Conservation (phyloP, 1,140 invertebrate species). For the Eriosoma lanigerum region DNA sequence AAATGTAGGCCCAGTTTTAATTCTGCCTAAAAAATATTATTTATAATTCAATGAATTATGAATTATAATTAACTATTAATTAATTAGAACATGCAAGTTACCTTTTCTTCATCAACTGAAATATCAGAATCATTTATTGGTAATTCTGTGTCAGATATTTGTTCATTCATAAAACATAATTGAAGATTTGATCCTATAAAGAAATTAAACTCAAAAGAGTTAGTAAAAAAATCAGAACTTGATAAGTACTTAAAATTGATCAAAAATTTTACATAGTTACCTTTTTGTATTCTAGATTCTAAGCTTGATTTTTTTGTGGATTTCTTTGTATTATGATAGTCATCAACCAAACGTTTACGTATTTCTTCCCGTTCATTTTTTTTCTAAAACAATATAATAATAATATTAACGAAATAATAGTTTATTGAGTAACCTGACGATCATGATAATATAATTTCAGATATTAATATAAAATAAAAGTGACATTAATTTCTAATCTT, state of each 20-base stretch:
- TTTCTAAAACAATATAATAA: constrained; percentile 71
- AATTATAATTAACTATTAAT: not conserved
- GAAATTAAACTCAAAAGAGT: too few species aligned
- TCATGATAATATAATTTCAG: too few species aligned
- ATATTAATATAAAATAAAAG: too few species aligned
- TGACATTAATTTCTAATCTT: too few species aligned
- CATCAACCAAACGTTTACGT: constrained; percentile 82
- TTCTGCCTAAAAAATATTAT: constrained; percentile 36
- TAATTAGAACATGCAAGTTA: constrained; percentile 9
- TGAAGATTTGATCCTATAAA: constrained; percentile 84
- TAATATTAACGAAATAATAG: too few species aligned
- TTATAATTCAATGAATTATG: not conserved
- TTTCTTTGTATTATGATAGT: constrained; percentile 62
- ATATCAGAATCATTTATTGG: constrained; percentile 8
- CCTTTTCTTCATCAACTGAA: not conserved
- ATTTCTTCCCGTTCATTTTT: constrained; percentile 91
- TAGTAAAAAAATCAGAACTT: too few species aligned
- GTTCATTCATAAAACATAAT: constrained; percentile 94
- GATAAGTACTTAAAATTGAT: not conserved
- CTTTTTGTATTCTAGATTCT: constrained; percentile 82
- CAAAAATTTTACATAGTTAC: constrained; percentile 59
- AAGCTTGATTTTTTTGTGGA: constrained; percentile 79
- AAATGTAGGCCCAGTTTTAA: not conserved
- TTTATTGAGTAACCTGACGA: too few species aligned
- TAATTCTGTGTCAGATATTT: constrained; percentile 64